Conservation (phyloP, 2,797 vertebrate species). For the Brotogeris chrysoptera region DNA sequence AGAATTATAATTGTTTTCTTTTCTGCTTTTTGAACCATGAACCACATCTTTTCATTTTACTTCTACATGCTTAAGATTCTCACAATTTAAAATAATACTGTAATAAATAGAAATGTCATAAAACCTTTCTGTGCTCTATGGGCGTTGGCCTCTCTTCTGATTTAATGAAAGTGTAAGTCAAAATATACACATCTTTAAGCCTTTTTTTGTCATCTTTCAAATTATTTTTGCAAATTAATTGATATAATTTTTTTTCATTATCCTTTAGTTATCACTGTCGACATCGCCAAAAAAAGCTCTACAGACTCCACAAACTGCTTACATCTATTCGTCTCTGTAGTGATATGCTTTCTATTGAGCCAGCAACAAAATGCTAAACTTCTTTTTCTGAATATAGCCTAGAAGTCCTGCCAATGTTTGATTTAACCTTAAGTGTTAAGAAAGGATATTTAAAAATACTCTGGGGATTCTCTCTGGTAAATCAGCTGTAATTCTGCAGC, state of each 20-base stretch:
- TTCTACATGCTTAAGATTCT: background rate
- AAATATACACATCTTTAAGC: background rate
- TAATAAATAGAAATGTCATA: background rate
- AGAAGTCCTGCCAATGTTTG: background rate
- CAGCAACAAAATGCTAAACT: background rate
- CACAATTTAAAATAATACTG: background rate
- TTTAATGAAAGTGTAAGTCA: background rate
- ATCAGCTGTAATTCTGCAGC: constrained; percentile 6
- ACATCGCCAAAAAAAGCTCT: background rate
- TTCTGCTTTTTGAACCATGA: background rate
- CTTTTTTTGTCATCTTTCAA: background rate
- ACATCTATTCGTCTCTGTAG: background rate
- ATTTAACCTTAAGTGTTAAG: background rate
- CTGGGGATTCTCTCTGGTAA: background rate
- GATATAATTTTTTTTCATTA: background rate
- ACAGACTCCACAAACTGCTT: background rate
- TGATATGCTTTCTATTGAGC: background rate
- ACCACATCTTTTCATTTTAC: background rate
- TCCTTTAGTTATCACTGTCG: background rate
- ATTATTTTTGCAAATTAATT: background rate
- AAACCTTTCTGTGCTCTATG: background rate
- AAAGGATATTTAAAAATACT: constrained; percentile 19
- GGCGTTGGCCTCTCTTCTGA: background rate
- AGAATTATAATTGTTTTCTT: background rate
- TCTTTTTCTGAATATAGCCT: background rate